Evolutionary conservation across 2,113 vertebrate genomes (phyloP).

Genomic region (Porphyrio hochstetteri): DNA sequence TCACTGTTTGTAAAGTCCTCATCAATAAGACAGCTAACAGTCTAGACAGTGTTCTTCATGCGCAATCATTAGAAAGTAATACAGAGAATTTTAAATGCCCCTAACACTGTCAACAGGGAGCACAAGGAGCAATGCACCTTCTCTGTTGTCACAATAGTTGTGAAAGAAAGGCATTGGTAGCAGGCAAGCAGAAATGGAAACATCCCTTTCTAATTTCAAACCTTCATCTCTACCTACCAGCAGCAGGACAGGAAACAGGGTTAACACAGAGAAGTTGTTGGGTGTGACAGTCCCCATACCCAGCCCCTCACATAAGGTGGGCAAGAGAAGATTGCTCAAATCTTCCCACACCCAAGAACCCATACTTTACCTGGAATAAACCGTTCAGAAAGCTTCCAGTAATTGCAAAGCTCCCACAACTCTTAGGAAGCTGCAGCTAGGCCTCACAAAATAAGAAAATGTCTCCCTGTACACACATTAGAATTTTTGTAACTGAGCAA

Average conservation of each 20-base stretch:
- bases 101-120: not conserved
- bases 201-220: no score
- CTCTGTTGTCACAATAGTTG: not conserved
- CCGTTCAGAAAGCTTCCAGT: not conserved
- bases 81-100: not conserved
- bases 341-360: not conserved
- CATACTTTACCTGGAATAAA: not conserved
- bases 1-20: not conserved
- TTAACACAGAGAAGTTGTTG: fast-evolving
- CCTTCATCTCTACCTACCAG: not conserved
- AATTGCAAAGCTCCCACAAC: not conserved
- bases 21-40: not conserved
- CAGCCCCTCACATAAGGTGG: fast-evolving
- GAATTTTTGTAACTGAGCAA: not conserved
- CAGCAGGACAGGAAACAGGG: not conserved
- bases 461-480: not conserved
- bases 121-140: not conserved
- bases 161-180: not conserved
- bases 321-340: not conserved
- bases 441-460: not conserved
- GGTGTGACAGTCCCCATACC: fast-evolving
- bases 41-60: not conserved
- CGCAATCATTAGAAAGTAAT: not conserved
- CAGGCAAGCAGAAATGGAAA: not conserved
- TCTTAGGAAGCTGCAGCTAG: not conserved